Conservation (phyloP, 2,113 vertebrate genomes). For the Oxyura jamaicensis region DNA sequence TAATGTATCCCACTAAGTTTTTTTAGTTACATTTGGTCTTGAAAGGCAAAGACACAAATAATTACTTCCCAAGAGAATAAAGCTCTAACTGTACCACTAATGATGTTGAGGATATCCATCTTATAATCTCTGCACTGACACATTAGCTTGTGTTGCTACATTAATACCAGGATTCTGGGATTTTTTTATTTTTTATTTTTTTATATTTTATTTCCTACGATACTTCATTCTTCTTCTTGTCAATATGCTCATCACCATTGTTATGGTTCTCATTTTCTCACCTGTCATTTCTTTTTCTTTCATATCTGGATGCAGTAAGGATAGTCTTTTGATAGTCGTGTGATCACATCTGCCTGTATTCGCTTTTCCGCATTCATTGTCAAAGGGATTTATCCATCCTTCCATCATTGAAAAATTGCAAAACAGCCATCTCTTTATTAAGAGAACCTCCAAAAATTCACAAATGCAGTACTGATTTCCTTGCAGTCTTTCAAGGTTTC, state of each 20-base stretch:
- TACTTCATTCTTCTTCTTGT: not conserved
- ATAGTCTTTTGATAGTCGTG: not conserved
- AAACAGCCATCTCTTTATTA: not conserved
- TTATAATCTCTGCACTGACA: not conserved
- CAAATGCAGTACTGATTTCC: rapidly evolving
- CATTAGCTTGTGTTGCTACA: not conserved
- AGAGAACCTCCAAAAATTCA: not conserved
- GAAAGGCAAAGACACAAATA: not conserved
- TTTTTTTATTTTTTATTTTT: not conserved
- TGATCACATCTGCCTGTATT: not conserved
- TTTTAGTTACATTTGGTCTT: not conserved
- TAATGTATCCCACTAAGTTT: not conserved
- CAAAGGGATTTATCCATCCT: not conserved
- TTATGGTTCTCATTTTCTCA: not conserved
- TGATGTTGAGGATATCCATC: not conserved
- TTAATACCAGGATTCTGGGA: not conserved
- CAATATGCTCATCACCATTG: not conserved
- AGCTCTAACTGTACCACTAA: not conserved
- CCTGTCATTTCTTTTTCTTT: not conserved
- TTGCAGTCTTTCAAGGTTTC: not conserved
- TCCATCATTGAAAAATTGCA: not conserved
- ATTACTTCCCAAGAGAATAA: not conserved
- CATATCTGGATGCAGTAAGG: not conserved
- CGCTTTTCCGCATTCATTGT: not conserved
- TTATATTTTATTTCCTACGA: not conserved